These are phyloP conservation scores for Hyalella azteca DNA, from an alignment of 2,888 invertebrate species.

Conservation along the genomic window DNA sequence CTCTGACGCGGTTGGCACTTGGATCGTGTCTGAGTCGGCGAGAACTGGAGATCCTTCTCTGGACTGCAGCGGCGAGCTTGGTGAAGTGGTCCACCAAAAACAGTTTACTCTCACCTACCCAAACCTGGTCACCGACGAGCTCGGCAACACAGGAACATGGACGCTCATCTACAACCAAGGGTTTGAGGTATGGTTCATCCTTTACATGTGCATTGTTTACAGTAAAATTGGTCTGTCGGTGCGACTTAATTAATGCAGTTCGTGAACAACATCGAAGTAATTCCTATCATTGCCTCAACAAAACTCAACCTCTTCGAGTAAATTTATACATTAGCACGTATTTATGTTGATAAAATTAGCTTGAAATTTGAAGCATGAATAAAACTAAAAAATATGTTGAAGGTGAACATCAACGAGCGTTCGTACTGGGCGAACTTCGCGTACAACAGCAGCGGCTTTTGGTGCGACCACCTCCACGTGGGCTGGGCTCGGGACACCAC, in stretches of 20 bases:
- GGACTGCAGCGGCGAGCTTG: constrained; percentile 49
- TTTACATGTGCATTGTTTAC: no score
- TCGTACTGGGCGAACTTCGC: constrained; percentile 66
- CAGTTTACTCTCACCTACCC: constrained; percentile 60
- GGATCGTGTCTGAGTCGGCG: constrained; percentile 60
- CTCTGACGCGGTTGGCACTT: constrained; percentile 60
- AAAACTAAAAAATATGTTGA: no score
- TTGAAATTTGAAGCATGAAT: no score
- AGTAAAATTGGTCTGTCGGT: no score
- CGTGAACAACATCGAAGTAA: no score
- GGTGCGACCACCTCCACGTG: constrained; percentile 63
- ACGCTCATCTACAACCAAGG: constrained; percentile 67
- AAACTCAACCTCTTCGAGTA: no score
- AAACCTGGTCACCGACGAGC: constrained; percentile 64
- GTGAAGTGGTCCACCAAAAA: constrained; percentile 40
- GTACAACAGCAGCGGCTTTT: constrained; percentile 59
- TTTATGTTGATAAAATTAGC: no score
- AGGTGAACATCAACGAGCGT: constrained; percentile 59
- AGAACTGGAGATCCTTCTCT: constrained; percentile 56
- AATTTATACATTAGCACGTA: no score
- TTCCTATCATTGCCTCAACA: no score
- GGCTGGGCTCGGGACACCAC: constrained; percentile 66
- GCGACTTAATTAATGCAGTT: no score
- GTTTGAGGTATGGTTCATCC: constrained; percentile 49
- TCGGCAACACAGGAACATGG: constrained; percentile 66